phyloP scores from a whole-genome alignment of 2,113 vertebrate genomes.

The Chunga burmeisteri region DNA sequence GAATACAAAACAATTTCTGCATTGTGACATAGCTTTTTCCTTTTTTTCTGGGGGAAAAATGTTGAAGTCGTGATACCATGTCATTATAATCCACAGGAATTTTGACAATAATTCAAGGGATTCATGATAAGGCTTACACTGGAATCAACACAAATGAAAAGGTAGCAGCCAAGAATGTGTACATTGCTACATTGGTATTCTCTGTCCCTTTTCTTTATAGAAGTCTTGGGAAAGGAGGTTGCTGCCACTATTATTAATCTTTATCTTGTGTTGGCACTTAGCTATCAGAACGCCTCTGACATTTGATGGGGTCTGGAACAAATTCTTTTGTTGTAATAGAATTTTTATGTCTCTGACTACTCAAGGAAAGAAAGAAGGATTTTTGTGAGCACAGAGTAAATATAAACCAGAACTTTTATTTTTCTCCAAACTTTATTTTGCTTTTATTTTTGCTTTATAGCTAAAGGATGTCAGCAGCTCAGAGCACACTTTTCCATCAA shows the following conservation, averaged over 20 bases:
- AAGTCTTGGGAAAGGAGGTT: constrained; percentile 20
- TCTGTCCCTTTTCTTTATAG: not conserved
- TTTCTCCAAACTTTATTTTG: constrained; percentile 9
- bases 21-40: not conserved
- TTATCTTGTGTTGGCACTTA: constrained; percentile 48
- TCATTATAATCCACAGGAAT: not conserved
- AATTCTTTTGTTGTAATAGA: constrained; percentile 45
- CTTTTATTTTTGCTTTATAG: constrained; percentile 26
- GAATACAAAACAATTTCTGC: constrained; percentile 2
- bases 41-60: not conserved
- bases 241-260: constrained; percentile 54
- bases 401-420: constrained; percentile 26
- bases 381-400: constrained; percentile 25
- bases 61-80: not conserved
- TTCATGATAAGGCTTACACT: not conserved
- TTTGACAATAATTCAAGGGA: not conserved
- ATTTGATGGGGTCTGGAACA: constrained; percentile 57
- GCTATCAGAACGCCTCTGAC: constrained; percentile 37
- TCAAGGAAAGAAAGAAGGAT: constrained; percentile 10
- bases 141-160: not conserved
- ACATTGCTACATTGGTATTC: not conserved
- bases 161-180: not conserved
- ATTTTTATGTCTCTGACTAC: constrained; percentile 55
- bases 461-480: constrained; percentile 16
- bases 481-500: not conserved